Percentiles rank a stretch among this genome's conserved stretches.
These are phyloP conservation scores for Leptoclinus maculatus DNA, from an alignment of 2,797 vertebrate species.

Conservation along the genomic window DNA sequence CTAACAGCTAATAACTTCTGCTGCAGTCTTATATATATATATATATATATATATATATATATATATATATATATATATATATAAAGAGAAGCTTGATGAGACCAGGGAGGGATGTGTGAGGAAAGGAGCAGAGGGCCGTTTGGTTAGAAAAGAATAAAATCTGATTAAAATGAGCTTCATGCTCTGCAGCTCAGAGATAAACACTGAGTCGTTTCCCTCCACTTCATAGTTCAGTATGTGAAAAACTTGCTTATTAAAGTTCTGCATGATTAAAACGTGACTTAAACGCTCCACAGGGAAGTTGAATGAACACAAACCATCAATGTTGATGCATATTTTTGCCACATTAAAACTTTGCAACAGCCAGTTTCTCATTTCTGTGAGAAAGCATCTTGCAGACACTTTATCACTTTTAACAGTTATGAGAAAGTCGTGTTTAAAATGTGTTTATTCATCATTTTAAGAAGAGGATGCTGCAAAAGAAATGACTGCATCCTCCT, in stretches of 20 bases:
- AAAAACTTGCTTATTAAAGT: not conserved
- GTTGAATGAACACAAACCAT: not conserved
- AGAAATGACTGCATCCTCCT: not conserved
- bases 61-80: too few relatives aligned
- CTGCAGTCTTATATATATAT: not conserved
- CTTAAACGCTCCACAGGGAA: too few relatives aligned
- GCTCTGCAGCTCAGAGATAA: constrained; percentile 14
- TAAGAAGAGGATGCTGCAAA: not conserved
- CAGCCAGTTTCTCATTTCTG: not conserved
- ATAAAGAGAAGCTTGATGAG: not conserved
- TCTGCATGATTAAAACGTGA: not conserved
- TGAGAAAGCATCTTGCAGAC: not conserved
- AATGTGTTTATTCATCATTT: not conserved
- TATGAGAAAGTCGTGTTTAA: not conserved
- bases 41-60: too few relatives aligned
- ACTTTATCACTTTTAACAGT: not conserved
- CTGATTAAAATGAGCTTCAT: not conserved
- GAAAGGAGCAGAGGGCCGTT: not conserved
- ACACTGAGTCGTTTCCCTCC: not conserved
- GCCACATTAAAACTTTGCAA: not conserved
- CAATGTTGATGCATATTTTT: not conserved
- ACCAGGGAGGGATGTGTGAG: not conserved
- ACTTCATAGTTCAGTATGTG: constrained; percentile 2
- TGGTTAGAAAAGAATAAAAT: not conserved
- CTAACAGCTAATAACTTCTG: too few relatives aligned